A percentile compares a stretch with the other conserved stretches of the same genome.
These are phyloP conservation scores for Smutsia temminckii DNA, from an alignment of 2,797 vertebrate species.

Conservation along the genomic window DNA sequence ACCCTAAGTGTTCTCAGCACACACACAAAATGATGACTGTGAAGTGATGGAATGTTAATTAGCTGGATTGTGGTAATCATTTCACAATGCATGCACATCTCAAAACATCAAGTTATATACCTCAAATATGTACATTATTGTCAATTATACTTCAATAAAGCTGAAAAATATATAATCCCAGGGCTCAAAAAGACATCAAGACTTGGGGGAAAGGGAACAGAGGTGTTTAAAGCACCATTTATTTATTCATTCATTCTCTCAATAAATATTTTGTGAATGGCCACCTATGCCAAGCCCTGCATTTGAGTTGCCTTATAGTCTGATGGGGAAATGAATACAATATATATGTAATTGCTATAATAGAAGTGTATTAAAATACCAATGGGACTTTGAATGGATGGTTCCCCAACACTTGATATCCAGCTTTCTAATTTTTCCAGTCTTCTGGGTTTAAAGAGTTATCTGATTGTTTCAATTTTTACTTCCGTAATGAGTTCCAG, in stretches of 20 bases:
- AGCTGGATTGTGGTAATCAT: neutral
- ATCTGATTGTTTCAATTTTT: too few species aligned
- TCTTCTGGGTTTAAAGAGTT: too few species aligned
- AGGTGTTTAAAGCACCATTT: neutral
- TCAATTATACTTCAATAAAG: neutral
- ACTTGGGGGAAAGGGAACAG: neutral
- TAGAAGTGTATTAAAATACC: neutral
- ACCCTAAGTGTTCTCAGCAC: neutral
- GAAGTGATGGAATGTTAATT: neutral
- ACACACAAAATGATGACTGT: neutral
- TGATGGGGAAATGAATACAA: neutral
- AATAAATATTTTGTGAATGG: neutral
- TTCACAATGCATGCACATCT: neutral
- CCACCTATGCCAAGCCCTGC: neutral
- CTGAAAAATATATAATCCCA: neutral
- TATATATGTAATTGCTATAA: neutral
- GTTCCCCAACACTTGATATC: too few species aligned
- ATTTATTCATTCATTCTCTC: neutral
- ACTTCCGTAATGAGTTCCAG: neutral
- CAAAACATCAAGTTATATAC: neutral
- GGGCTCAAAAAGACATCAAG: neutral
- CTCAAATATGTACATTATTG: neutral
- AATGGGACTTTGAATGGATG: neutral
- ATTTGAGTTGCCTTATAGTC: neutral
- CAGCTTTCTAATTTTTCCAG: too few species aligned